These are phyloP conservation scores for Seira ritae DNA, from an alignment of 2,888 invertebrate genomes.

Conservation along the genomic window DNA sequence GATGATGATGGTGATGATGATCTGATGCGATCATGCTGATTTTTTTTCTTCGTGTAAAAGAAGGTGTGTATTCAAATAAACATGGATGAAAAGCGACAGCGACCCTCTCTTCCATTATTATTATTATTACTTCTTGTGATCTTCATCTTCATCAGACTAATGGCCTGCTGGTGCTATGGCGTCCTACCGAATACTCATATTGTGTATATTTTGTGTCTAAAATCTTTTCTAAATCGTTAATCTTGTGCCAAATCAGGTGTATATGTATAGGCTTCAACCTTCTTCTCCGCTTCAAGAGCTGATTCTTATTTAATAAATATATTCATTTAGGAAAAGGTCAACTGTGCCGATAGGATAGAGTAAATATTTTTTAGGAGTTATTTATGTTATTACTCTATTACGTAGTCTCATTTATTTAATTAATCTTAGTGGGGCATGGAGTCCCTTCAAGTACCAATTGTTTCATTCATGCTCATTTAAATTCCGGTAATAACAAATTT, in stretches of 20 bases:
- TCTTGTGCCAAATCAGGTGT: not conserved
- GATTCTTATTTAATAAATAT: not conserved
- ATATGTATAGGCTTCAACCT: conserved; percentile 3
- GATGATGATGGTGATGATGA: not conserved
- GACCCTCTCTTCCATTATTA: conserved; percentile 15
- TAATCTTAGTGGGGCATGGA: not conserved
- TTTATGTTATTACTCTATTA: not conserved
- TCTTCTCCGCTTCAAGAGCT: not conserved
- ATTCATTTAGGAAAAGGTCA: not conserved
- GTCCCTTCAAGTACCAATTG: not conserved
- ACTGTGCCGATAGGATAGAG: not conserved
- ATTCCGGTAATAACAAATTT: conserved; percentile 22
- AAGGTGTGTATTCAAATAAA: conserved; percentile 17
- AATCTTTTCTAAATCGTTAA: not conserved
- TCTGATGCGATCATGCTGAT: too few species aligned
- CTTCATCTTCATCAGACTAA: conserved; percentile 12
- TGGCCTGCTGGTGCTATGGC: conserved; percentile 7
- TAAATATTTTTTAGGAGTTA: not conserved
- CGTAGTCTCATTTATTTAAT: conserved; percentile 6
- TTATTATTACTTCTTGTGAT: conserved; percentile 10
- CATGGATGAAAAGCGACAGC: conserved; percentile 14
- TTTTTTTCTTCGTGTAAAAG: not conserved
- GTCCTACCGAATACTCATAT: not conserved
- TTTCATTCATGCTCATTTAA: not conserved
- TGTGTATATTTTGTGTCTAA: not conserved